Evolutionary conservation across 2,113 vertebrate species (phyloP).

Genomic region (Sorex fumeus): DNA sequence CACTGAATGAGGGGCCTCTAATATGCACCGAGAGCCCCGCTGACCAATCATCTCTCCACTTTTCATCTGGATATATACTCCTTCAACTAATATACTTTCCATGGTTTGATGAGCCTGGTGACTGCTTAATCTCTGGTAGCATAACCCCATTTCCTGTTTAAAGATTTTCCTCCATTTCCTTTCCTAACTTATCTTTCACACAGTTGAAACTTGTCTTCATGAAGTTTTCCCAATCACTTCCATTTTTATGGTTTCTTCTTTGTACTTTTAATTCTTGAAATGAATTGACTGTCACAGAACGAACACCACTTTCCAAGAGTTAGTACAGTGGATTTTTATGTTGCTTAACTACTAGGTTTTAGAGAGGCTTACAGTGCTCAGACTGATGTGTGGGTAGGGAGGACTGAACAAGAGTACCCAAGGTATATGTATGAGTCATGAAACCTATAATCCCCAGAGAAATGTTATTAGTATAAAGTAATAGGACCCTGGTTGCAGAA

Average conservation of each 20-base stretch:
- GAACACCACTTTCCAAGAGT: too few species aligned
- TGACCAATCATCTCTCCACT: neutral
- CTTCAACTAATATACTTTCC: conserved; percentile 61
- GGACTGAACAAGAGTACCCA: neutral
- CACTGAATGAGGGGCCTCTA: neutral
- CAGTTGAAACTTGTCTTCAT: neutral
- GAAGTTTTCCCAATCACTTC: neutral
- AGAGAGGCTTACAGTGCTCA: neutral
- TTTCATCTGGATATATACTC: neutral
- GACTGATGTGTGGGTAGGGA: too few species aligned
- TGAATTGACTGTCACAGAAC: too few species aligned
- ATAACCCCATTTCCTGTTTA: conserved; percentile 71
- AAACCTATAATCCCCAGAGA: neutral
- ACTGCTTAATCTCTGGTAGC: conserved; percentile 57
- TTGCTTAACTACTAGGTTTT: too few species aligned
- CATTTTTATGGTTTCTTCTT: neutral
- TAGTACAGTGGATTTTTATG: too few species aligned
- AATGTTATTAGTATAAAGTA: neutral
- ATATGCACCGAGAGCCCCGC: neutral
- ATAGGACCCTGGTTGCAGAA: too few species aligned
- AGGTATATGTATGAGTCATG: neutral
- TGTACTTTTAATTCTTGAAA: too few species aligned
- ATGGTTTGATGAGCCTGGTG: conserved; percentile 48
- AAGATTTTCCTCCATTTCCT: conserved; percentile 23
- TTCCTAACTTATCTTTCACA: conserved; percentile 45